Conservation (phyloP, 2,113 vertebrate species). For the Euleptes europaea region DNA sequence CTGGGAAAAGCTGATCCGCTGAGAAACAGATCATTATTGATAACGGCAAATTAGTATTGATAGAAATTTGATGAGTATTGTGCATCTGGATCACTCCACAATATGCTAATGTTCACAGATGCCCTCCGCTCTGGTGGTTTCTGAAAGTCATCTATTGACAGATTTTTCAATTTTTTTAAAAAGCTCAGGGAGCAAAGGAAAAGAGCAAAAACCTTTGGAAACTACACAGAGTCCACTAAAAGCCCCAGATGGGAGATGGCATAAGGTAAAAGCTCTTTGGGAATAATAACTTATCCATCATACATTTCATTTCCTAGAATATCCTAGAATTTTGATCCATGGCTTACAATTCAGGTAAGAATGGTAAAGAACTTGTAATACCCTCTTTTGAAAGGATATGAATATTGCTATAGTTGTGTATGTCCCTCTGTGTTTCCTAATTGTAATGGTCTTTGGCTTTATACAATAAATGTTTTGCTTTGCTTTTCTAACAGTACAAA, state of each 20-base stretch:
- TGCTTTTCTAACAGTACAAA: background rate
- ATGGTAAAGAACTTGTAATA: too few relatives aligned
- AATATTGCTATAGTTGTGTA: too few relatives aligned
- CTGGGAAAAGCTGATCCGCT: conserved; percentile 78
- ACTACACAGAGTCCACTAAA: background rate
- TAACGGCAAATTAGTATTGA: conserved; percentile 99
- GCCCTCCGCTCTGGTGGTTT: conserved; percentile 29
- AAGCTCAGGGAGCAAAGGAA: too few relatives aligned
- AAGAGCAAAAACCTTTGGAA: background rate
- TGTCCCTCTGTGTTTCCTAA: too few relatives aligned
- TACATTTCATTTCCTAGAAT: background rate
- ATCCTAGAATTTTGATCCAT: background rate
- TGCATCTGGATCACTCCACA: conserved; percentile 83
- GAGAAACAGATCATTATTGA: conserved; percentile 92
- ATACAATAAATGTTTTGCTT: background rate
- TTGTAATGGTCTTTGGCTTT: too few relatives aligned
- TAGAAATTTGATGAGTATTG: conserved; percentile 89
- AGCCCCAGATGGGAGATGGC: background rate
- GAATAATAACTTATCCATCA: background rate
- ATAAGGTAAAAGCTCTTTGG: background rate
- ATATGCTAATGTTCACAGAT: conserved; percentile 71
- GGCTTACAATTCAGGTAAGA: background rate
- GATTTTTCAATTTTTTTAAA: background rate
- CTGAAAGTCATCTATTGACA: conserved; percentile 17
- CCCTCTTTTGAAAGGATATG: too few relatives aligned